Base-by-base conservation (phyloP, 2,888 invertebrate species). In the Masnerella sp. region DNA sequence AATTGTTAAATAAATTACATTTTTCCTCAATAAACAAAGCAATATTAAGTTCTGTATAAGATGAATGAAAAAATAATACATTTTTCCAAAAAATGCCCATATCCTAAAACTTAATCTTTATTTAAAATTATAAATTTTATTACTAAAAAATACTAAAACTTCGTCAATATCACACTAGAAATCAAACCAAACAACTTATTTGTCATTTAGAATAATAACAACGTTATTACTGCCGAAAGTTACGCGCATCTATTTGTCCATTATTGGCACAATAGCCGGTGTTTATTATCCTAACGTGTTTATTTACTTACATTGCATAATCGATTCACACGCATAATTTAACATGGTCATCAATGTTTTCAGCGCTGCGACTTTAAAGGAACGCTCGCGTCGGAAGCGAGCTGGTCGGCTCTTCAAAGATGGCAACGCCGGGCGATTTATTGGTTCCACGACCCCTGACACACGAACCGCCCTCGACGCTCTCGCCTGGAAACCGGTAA, bases 281-380 rank as follows among this genome's bases (percentile, higher is more conserved):
- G 75, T 71, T 75, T 71, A 51, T 71, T 68, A 54, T 75, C 56
- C 20, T 20, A 72, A 22, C 34, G 38, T 56, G 62, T 58, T 64
- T 75, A 75, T 75, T 75, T 75, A 75, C 72, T 75, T 75, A 45
- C 59, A 68, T 72, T 72, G 59, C 71, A 64, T 72, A 75, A 75
- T 75, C 69, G 72, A 75, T 75, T 75, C 71, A 59, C 64, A 72
- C 59, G 68, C 64, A 71, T 72, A 59, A 72, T 72, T 75, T 65
- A 72, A 65, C 75, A 75, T 65, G 68, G 65, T 69, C 71, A 42
- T 68, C 68, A 56, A 68, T 49, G 68, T 64, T 68, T 68, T 68
- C 68, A 59, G 47, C 68, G 49, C 36, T 18, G 22, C 52, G 15
- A 9, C 28, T 61, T 54, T 54, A 47, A 62, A 58, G 62, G 40